Evolutionary conservation across 2,797 vertebrate species (phyloP).

Genomic region (Molossus alvarezi): DNA sequence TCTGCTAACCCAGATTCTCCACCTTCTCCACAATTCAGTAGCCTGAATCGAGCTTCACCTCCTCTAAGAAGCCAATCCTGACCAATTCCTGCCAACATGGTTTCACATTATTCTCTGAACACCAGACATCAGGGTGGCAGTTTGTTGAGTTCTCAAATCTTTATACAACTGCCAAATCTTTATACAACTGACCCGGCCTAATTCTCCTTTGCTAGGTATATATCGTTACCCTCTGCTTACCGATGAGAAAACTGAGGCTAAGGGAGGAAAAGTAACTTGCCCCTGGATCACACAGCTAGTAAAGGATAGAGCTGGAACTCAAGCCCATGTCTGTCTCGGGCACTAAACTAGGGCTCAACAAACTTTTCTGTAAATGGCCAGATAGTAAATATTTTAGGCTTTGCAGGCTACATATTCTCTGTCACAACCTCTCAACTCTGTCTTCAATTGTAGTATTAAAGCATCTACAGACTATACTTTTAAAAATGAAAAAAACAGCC

Average conservation of each 20-base stretch:
- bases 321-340: background rate
- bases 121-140: background rate
- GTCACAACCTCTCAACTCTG: background rate
- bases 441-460: background rate
- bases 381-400: background rate
- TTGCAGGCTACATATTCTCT: conserved; percentile 31
- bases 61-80: conserved; percentile 43
- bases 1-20: conserved; percentile 1
- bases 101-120: conserved; percentile 11
- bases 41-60: conserved; percentile 19
- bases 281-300: background rate
- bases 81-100: conserved; percentile 18
- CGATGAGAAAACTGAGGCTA: background rate
- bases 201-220: conserved; percentile 6
- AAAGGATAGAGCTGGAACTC: background rate
- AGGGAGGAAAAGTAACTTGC: conserved; percentile 45
- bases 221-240: background rate
- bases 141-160: conserved; percentile 14
- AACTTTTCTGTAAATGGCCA: conserved; percentile 18
- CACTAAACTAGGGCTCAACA: conserved; percentile 15
- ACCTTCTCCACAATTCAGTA: background rate
- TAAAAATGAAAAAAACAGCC: background rate
- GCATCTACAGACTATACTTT: background rate
- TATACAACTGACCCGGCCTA: conserved; percentile 22
- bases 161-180: conserved; percentile 26